These are phyloP conservation scores for Miichthys miiuy DNA, from an alignment of 2,797 vertebrate species.

Conservation along the genomic window DNA sequence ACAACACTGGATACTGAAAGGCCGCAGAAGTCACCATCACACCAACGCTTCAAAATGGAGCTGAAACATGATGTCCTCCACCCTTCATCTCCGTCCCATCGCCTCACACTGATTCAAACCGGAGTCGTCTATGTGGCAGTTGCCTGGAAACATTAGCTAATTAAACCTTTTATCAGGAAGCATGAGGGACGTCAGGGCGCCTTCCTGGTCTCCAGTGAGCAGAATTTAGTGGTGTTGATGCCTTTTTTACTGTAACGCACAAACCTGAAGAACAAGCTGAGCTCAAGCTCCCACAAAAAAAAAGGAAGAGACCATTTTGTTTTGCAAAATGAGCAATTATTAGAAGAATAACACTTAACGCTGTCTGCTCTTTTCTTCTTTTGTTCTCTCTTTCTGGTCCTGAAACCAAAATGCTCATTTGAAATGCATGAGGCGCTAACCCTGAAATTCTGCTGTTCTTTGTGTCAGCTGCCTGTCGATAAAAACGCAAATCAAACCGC, in stretches of 20 bases:
- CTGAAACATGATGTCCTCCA: neutral
- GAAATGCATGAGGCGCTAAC: constrained; percentile 12
- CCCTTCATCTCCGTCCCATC: neutral
- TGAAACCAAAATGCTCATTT: neutral
- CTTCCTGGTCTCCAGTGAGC: neutral
- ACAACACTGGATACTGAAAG: no score
- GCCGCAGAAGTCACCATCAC: no score
- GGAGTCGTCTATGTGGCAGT: neutral
- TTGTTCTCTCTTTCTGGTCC: neutral
- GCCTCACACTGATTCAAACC: neutral
- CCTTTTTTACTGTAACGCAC: constrained; percentile 14
- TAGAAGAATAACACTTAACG: neutral
- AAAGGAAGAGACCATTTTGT: neutral
- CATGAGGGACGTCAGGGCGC: neutral
- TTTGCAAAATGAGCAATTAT: constrained; percentile 13
- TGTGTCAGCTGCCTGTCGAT: constrained; percentile 21
- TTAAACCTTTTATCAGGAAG: constrained; percentile 37
- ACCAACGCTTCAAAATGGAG: no score
- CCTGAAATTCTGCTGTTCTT: constrained; percentile 10
- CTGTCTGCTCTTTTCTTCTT: neutral
- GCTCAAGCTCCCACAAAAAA: neutral
- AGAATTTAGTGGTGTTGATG: neutral
- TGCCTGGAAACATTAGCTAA: constrained; percentile 52
- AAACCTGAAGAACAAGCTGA: neutral
- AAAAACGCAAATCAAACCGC: constrained; percentile 18